Base-by-base conservation (phyloP, 2,797 vertebrate species). In the Pseudomugil gertrudae region DNA sequence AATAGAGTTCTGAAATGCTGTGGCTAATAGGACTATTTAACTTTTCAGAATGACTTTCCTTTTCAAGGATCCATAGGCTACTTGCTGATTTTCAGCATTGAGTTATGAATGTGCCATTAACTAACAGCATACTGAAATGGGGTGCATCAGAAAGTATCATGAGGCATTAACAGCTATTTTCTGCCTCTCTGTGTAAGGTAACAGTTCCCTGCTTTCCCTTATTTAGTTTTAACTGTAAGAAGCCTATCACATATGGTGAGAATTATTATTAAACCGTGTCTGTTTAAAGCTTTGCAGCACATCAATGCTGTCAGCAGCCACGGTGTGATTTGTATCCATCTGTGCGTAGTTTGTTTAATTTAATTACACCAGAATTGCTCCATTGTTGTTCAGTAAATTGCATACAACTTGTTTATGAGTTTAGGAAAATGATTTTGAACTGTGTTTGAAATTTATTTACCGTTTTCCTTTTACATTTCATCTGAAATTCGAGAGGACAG, bases 301-400 rank as follows among this genome's bases (percentile, higher is more conserved):
- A 45, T 45, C 24, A 82, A 85, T 55, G 73, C 68, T 87, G 76
- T 88, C 88, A 80, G 88, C 91, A 89, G 80, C 88, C 76, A 79
- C 83, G 79, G 78, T 70, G 87, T 88, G 77, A 93, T 81, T 70
- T 78, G 88, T 78, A 84, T 92, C 90, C 83, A 68, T 69, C 45
- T 81, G 69, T 58, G 69, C 4, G 51, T 83, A 59, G 29, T 85
- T 32, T 57, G 47, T 69, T 74, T 62, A 63, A 91, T 93, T 89
- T 89, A 86, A 90, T 95, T 93, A 87, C 82, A 93, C 92, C 84
- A 72, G 73, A 78, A 85, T 84, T 47, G 79, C 84, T 75, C 62
- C 67, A 24, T 27, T 52, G 61, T 80, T 79, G 81, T 55, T 55
- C 74, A 78, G 83, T n/a, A 63, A 50, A 68, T 57, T 61, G 21